phyloP scores from a whole-genome alignment of 2,888 invertebrate genomes.

The Drosophila demipolita region DNA sequence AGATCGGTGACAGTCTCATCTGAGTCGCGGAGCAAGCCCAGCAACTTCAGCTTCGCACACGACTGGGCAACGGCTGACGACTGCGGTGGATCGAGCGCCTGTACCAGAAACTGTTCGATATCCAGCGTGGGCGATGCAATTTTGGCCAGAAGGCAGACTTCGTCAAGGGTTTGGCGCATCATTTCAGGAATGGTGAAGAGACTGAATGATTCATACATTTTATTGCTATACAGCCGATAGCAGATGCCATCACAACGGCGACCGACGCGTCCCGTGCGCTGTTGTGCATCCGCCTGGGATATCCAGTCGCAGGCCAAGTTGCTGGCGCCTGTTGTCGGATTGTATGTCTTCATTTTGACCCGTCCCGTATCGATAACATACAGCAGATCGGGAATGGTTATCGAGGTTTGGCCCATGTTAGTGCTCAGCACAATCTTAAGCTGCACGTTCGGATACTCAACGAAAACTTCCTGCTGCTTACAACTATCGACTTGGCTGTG shows the following conservation, averaged over 20 bases:
- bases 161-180: conserved; percentile 93
- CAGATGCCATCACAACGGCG: conserved; percentile 93
- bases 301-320: conserved; percentile 93
- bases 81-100: conserved; percentile 95
- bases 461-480: conserved; percentile 93
- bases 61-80: conserved; percentile 91
- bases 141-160: conserved; percentile 95
- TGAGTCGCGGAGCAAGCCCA: conserved; percentile 91
- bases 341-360: conserved; percentile 95
- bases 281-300: conserved; percentile 94
- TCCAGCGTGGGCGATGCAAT: conserved; percentile 90
- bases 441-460: conserved; percentile 85
- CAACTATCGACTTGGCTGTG: conserved; percentile 94
- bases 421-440: conserved; percentile 98
- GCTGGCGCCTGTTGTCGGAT: conserved; percentile 91
- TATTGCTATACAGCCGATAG: conserved; percentile 92
- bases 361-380: conserved; percentile 97
- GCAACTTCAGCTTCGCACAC: conserved; percentile 88
- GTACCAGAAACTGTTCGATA: conserved; percentile 92
- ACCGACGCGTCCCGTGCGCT: conserved; percentile 95
- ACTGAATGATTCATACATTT: conserved; percentile 89
- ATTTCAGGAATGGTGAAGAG: conserved; percentile 94
- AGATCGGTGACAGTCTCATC: conserved; percentile 93
- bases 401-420: conserved; percentile 98
- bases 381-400: conserved; percentile 97